Percentiles rank a stretch among this genome's conserved stretches.
Conservation (phyloP, 2,888 invertebrate genomes). For the Spodoptera picta region DNA sequence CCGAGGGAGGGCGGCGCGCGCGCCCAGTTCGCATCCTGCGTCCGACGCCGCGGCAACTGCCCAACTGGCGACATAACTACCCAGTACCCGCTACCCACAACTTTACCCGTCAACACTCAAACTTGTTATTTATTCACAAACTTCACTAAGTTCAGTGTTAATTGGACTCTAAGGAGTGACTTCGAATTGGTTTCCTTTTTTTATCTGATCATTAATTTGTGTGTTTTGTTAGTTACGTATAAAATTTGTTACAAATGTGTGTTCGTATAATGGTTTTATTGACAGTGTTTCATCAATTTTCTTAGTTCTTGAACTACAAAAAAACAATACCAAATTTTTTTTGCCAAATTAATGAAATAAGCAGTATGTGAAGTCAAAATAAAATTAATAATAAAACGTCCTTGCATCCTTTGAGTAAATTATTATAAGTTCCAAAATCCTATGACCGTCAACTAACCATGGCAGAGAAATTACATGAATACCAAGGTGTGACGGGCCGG, state of each 20-base stretch:
- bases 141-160: conserved; percentile 20
- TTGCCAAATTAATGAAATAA: too few relatives aligned
- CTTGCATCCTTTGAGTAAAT: too few relatives aligned
- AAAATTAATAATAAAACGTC: too few relatives aligned
- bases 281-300: too few relatives aligned
- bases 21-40: conserved; percentile 77
- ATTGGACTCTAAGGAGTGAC: conserved; percentile 26
- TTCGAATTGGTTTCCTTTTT: conserved; percentile 1
- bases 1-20: conserved; percentile 77
- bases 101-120: conserved; percentile 36
- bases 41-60: conserved; percentile 58
- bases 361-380: too few relatives aligned
- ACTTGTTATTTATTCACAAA: conserved; percentile 39
- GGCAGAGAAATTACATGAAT: conserved; percentile 94
- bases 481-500: conserved; percentile 92
- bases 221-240: background rate
- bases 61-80: conserved; percentile 17
- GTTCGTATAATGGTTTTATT: too few relatives aligned
- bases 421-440: background rate
- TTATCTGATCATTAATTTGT: background rate
- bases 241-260: background rate
- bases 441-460: conserved; percentile 70
- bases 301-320: too few relatives aligned
- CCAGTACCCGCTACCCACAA: conserved; percentile 33
- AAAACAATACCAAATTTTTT: too few relatives aligned